Evolutionary conservation across 2,113 vertebrate species (phyloP), one percentile per base, ranked within the genome.

Genomic region (Camelus dromedarius): DNA sequence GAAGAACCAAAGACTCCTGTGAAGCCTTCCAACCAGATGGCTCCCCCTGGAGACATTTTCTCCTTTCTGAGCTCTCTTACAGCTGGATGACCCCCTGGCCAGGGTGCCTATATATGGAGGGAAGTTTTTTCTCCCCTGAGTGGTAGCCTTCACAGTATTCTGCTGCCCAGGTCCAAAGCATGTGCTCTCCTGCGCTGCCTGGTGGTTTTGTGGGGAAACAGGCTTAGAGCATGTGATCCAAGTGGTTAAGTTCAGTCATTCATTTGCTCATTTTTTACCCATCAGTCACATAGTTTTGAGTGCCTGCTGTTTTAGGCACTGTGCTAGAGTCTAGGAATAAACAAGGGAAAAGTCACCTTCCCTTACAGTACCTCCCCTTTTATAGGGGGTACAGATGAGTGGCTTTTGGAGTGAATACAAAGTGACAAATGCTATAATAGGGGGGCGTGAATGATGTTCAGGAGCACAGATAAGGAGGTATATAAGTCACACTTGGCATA

Each of bases 161-260:
- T 3, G 24, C 30, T 0, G 2, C 50, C 35, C 32, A 12, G 58
- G 35, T 24, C 32, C 50, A 7, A 7, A 9, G 50, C 7, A 3
- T 8, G n/a, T 85, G 50, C 54, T 89, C 84, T 91, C 80, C 66
- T 91, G 16, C 38, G 28, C 94, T 67, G 2, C 72, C 96, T 94
- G 52, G 48, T 94, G 90, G 90, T 83, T 85, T 84, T 58, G 35
- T 81, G 79, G 64, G 67, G 72, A 54, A 92, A 32, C 6, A 18
- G 22, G 32, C 52, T 85, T 56, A 3, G 42, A 32, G 67, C 8
- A 3, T 2, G 1, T 8, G 6, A 60, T 42, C 58, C 38, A 24
- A 50, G 30, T 22, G 42, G 64, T 28, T 89, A 24, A 16, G 46
- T 86, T 70, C 35, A 52, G 46, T 26, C 11, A 19, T 83, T 80